Percentiles rank a stretch among this genome's conserved stretches.
These are phyloP conservation scores for Morus bassanus DNA, from an alignment of 2,797 vertebrate genomes.

Conservation along the genomic window DNA sequence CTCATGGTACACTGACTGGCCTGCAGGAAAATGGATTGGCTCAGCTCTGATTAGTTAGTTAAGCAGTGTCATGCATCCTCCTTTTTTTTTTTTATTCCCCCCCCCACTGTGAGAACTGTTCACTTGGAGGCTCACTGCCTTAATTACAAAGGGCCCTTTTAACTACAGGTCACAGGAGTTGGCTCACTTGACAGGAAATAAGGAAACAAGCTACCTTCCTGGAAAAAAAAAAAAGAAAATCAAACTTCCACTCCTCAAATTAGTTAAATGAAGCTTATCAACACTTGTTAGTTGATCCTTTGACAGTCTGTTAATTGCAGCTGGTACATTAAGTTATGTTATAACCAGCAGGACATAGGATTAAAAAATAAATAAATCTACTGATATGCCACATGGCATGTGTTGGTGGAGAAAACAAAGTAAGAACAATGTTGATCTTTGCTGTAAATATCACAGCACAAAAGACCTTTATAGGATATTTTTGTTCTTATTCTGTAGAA, in stretches of 20 bases:
- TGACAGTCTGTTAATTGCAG: constrained; percentile 79
- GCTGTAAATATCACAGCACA: constrained; percentile 1
- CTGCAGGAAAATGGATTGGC: constrained; percentile 67
- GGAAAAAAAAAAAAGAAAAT: constrained; percentile 59
- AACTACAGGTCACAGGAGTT: constrained; percentile 81
- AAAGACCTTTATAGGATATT: neutral
- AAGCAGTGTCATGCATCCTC: constrained; percentile 64
- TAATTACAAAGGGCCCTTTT: constrained; percentile 85
- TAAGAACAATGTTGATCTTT: neutral
- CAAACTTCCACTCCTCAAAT: constrained; percentile 79
- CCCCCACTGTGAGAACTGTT: constrained; percentile 80
- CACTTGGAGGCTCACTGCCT: constrained; percentile 76
- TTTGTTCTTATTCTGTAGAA: constrained; percentile 10
- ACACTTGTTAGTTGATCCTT: constrained; percentile 76
- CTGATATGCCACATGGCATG: neutral
- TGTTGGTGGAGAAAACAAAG: constrained; percentile 7
- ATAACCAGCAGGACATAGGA: constrained; percentile 65
- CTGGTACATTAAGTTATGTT: constrained; percentile 73
- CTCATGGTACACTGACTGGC: constrained; percentile 36
- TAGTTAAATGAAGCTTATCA: constrained; percentile 85
- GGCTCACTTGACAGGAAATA: constrained; percentile 83
- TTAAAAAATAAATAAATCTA: constrained; percentile 49
- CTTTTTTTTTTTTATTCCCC: neutral
- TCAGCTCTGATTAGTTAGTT: constrained; percentile 68
- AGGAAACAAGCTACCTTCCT: constrained; percentile 82